Percentiles rank a stretch among this genome's conserved stretches.
Conservation (phyloP, 92 coral and sea anemone genomes). For the Umimayanthus chanpuru region DNA sequence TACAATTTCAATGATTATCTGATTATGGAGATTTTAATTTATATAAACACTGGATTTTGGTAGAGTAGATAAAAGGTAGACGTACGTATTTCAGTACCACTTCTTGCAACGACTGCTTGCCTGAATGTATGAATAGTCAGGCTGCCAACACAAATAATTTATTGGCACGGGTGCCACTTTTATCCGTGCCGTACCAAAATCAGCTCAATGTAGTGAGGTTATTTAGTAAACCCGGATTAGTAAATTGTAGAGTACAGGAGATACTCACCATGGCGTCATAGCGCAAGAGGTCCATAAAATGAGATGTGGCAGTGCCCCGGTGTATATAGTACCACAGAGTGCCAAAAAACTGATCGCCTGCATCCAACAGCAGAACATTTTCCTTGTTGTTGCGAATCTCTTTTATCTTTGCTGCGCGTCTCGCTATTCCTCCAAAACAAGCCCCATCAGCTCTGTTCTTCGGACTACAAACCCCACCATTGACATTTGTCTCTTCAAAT, state of each 20-base stretch:
- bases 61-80: no score
- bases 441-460: background rate
- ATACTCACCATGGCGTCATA: conserved; percentile 15
- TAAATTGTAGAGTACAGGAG: background rate
- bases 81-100: no score
- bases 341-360: conserved; percentile 1
- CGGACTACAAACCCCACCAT: conserved; percentile 9
- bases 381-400: conserved; percentile 5
- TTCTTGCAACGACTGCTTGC: no score
- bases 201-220: background rate
- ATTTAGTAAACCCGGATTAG: no score
- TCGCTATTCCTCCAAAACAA: conserved; percentile 23
- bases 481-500: conserved; percentile 9
- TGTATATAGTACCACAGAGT: conserved; percentile 16
- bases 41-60: no score
- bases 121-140: no score
- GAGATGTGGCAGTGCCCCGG: conserved; percentile 11
- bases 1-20: background rate
- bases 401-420: conserved; percentile 12
- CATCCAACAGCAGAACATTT: conserved; percentile 8
- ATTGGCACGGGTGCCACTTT: no score
- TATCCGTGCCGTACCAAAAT: no score
- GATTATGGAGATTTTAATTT: no score
- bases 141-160: no score
- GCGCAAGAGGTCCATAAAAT: conserved; percentile 17